Percentiles rank a stretch among this genome's conserved stretches.
Evolutionary conservation across 2,797 vertebrate genomes (phyloP).

Genomic region (Anguilla megastoma): DNA sequence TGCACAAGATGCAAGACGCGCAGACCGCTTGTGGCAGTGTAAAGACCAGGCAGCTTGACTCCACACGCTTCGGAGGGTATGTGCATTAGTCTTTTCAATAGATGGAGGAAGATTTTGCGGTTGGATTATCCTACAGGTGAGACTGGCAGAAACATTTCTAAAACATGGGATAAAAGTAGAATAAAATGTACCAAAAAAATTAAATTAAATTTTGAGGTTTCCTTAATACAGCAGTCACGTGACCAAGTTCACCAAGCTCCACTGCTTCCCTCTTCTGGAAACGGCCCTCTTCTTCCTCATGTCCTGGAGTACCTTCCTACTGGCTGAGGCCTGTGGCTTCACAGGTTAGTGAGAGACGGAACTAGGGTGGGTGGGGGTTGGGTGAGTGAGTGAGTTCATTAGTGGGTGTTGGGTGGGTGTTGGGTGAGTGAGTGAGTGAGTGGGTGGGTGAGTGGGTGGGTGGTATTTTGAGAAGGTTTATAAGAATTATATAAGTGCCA

Average conservation of each 20-base stretch:
- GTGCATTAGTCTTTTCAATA: neutral
- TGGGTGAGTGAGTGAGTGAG: neutral
- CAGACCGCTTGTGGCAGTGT: neutral
- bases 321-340: slow-evolving; percentile 96
- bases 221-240: slow-evolving; percentile 83
- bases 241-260: slow-evolving; percentile 97
- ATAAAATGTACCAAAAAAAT: neutral
- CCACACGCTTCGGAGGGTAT: neutral
- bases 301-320: slow-evolving; percentile 98
- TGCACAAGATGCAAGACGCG: neutral
- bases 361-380: neutral
- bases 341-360: slow-evolving; percentile 75
- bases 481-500: neutral
- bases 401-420: neutral
- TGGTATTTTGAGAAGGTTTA: neutral
- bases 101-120: neutral
- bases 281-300: slow-evolving; percentile 97
- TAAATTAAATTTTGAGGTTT: slow-evolving; percentile 28
- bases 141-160: neutral
- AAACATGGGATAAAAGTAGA: neutral
- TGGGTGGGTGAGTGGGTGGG: too few species aligned
- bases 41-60: neutral
- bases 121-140: neutral
- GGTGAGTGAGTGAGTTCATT: slow-evolving; percentile 24
- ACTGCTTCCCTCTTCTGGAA: slow-evolving; percentile 96